These are phyloP conservation scores for Vidua macroura DNA, from an alignment of 2,113 vertebrate species.

Conservation along the genomic window DNA sequence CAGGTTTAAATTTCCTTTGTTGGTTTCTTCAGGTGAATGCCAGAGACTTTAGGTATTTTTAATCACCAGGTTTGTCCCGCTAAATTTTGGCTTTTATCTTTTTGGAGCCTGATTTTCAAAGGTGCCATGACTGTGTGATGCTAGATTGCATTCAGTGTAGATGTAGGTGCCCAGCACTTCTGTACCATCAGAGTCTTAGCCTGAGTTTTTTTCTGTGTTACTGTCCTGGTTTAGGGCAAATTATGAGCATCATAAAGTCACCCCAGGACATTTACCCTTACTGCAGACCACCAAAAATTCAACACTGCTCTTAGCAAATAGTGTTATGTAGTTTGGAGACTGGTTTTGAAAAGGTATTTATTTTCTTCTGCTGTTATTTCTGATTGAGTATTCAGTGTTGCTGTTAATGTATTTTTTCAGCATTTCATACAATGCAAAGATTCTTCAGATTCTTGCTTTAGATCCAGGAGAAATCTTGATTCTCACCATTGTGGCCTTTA, in stretches of 20 bases:
- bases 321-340: not conserved
- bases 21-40: slow-evolving; percentile 36
- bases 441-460: slow-evolving; percentile 7
- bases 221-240: too few species aligned
- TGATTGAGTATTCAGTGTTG: not conserved
- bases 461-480: slow-evolving; percentile 13
- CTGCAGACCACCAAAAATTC: not conserved
- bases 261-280: not conserved
- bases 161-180: not conserved
- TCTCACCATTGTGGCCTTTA: slow-evolving; percentile 47
- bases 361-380: not conserved
- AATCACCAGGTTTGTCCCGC: not conserved
- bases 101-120: slow-evolving; percentile 53
- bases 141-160: not conserved
- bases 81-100: not conserved
- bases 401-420: not conserved
- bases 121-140: not conserved
- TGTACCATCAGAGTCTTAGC: not conserved
- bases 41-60: not conserved
- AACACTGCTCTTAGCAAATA: not conserved
- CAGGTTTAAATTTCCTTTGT: slow-evolving; percentile 2
- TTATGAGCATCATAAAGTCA: too few species aligned
- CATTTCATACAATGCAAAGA: not conserved
- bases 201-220: not conserved
- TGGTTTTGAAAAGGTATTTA: not conserved